phyloP scores from a whole-genome alignment of 1,140 invertebrate species.

The Coenobita brevimanus region DNA sequence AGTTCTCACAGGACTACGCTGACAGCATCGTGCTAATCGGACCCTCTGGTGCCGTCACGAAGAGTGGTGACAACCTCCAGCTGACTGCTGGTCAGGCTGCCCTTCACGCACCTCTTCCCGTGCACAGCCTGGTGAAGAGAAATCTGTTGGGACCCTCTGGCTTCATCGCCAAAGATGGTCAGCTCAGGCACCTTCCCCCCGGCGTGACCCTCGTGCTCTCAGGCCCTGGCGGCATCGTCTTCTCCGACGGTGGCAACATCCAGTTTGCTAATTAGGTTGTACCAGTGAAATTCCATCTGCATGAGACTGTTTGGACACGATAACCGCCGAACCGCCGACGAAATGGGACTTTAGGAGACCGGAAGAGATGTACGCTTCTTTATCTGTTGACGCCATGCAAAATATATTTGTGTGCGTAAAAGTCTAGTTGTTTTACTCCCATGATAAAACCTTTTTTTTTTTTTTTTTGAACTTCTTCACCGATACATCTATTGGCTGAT shows the following conservation, averaged over 20 bases:
- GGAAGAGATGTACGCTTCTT: too few relatives aligned
- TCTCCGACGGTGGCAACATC: slow-evolving; percentile 42
- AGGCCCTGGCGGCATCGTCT: slow-evolving; percentile 22
- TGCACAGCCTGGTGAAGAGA: background rate
- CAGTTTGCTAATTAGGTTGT: too few relatives aligned
- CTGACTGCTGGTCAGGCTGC: background rate
- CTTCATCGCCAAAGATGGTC: background rate
- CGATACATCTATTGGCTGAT: too few relatives aligned
- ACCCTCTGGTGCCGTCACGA: slow-evolving; percentile 15
- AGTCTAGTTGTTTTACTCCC: too few relatives aligned
- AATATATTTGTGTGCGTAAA: too few relatives aligned
- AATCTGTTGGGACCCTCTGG: slow-evolving; percentile 28
- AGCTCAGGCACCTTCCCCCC: slow-evolving; percentile 1
- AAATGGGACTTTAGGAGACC: too few relatives aligned
- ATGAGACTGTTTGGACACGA: too few relatives aligned
- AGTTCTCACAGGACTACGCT: slow-evolving; percentile 19
- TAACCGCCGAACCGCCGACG: too few relatives aligned
- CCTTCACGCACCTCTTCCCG: background rate
- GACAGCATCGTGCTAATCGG: background rate
- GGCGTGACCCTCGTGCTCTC: slow-evolving; percentile 14
- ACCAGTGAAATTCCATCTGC: too few relatives aligned
- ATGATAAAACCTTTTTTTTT: too few relatives aligned
- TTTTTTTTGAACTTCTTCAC: too few relatives aligned
- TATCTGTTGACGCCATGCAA: too few relatives aligned
- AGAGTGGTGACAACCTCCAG: background rate